Evolutionary conservation across 64 coral and sea anemone species (phyloP).

Genomic region (Pachyseris speciosa): DNA sequence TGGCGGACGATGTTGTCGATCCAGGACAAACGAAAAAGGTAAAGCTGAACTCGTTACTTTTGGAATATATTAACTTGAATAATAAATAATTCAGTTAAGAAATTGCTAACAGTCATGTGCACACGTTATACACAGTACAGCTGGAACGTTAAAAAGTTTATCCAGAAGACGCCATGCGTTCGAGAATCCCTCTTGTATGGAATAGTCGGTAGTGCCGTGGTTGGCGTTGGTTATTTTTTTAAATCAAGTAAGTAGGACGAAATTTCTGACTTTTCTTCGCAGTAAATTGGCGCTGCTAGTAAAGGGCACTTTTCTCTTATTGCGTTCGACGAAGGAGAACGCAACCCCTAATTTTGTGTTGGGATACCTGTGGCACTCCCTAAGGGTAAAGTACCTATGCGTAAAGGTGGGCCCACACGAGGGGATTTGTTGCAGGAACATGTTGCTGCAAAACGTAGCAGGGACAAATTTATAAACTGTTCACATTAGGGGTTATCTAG

Average conservation of each 20-base stretch:
- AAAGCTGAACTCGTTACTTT: neutral
- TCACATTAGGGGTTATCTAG: too few relatives aligned
- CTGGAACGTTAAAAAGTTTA: constrained; percentile 86
- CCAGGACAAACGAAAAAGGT: constrained; percentile 18
- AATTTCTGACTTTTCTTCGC: too few relatives aligned
- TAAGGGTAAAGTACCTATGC: too few relatives aligned
- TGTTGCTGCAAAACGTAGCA: too few relatives aligned
- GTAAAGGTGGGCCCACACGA: too few relatives aligned
- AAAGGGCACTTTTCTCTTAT: too few relatives aligned
- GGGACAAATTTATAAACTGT: too few relatives aligned
- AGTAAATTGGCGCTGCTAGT: too few relatives aligned
- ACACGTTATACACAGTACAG: constrained; percentile 38
- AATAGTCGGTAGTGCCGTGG: constrained; percentile 61
- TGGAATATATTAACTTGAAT: neutral
- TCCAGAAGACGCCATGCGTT: constrained; percentile 75
- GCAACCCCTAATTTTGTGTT: too few relatives aligned
- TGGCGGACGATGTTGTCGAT: constrained; percentile 38
- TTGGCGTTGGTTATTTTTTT: constrained; percentile 63
- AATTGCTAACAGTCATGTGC: neutral
- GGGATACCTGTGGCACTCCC: too few relatives aligned
- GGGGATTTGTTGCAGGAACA: too few relatives aligned
- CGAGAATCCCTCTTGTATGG: constrained; percentile 83
- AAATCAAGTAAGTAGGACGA: constrained; percentile 76
- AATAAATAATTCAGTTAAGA: neutral
- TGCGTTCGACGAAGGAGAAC: too few relatives aligned